Evolutionary conservation across 1,140 invertebrate species (phyloP).

Genomic region (Marisa cornuarietis): DNA sequence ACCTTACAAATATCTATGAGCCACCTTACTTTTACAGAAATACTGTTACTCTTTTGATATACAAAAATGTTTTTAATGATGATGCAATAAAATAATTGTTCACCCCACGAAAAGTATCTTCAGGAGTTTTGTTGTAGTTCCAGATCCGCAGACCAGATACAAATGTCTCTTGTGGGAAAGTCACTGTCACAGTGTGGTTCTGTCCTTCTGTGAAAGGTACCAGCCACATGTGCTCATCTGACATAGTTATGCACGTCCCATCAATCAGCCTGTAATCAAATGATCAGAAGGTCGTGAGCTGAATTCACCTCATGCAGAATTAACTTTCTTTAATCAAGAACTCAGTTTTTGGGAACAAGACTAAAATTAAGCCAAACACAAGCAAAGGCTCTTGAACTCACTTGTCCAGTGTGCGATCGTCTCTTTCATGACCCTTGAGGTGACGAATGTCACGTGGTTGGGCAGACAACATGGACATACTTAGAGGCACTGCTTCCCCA

Average conservation of each 20-base stretch:
- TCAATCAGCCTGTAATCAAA: constrained; percentile 65
- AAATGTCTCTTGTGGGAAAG: constrained; percentile 57
- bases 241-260: constrained; percentile 64
- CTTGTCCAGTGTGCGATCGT: constrained; percentile 65
- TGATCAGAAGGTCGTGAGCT: no score
- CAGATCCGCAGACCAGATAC: constrained; percentile 74
- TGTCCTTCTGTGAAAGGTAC: constrained; percentile 65
- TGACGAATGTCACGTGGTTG: constrained; percentile 58
- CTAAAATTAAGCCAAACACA: no score
- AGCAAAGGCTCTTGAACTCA: constrained; percentile 36
- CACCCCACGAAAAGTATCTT: constrained; percentile 79
- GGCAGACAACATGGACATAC: constrained; percentile 56
- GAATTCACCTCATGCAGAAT: no score
- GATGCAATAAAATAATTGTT: constrained; percentile 31
- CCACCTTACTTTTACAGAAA: neutral
- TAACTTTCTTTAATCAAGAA: no score
- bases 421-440: constrained; percentile 60
- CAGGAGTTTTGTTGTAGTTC: constrained; percentile 83
- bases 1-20: no score
- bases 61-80: neutral
- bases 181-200: constrained; percentile 55
- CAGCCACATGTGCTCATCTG: constrained; percentile 69
- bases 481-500: constrained; percentile 60
- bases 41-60: neutral
- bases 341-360: no score